Evolutionary conservation across 2,113 vertebrate species (phyloP), one percentile per base, ranked within the genome.

Genomic region (Marmota flaviventris): DNA sequence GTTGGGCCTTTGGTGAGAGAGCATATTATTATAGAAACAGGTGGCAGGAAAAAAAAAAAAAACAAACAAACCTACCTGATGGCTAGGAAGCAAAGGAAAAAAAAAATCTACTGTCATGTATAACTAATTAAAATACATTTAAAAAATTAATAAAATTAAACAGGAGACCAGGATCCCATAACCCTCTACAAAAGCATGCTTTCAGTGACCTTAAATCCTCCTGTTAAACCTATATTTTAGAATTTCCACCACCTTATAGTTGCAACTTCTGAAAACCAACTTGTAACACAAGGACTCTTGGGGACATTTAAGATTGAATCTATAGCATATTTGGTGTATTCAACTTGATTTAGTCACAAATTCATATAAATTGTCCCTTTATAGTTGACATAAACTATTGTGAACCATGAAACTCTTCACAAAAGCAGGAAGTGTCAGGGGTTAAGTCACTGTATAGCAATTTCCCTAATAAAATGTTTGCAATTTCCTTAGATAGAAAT

Each of bases 401-500:
- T 76, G 70, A 84, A 81, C 42, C 58, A 84, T 76, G 32, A 65
- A 87, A 63, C 12, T 82, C 42, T 85, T 69, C 42, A 70, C 10
- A 76, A 88, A 77, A 78, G 88, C 32, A 27, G 10, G 39, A 83
- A 70, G 2, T 51, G 51, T 42, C 53, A 76, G 14, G 1, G 5
- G 37, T 93, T 51, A 79, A 91, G 25, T 18, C 42, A 85, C 0
- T 69, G 1, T 34, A 1, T 32, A 0, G 1, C 8, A 48, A 70
- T 95, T 91, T 91, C 20, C 83, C 22, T 84, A 39, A 69, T 70
- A 9, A 96, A 95, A 72, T 22, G 85, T 34, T 1, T 84, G 6
- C 82, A 29, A 69, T 61, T 45, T 9, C 48, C 73, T 96, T 42
- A 87, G 77, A 86, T 29, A 24, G 1, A 85, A 96, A 93, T 93